A percentile compares a stretch with the other conserved stretches of the same genome.
phyloP scores from a whole-genome alignment of 2,797 vertebrate genomes.

The Prionace glauca region DNA sequence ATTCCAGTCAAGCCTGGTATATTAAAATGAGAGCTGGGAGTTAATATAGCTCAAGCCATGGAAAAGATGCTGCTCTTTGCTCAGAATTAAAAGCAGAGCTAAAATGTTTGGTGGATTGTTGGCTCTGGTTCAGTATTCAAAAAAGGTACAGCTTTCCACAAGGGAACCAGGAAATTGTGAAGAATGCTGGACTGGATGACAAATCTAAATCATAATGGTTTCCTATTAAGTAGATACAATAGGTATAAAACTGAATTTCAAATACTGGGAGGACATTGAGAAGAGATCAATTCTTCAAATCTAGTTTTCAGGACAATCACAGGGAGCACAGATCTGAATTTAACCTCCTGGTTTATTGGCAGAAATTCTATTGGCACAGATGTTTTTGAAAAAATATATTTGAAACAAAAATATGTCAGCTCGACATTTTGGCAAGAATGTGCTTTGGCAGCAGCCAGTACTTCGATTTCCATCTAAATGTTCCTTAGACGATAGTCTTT shows the following conservation, averaged over 20 bases:
- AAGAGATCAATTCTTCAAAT: not conserved
- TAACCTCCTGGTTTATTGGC: not conserved
- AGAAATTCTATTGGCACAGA: not conserved
- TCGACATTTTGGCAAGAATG: not conserved
- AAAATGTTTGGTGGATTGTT: not conserved
- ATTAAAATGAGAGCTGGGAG: not conserved
- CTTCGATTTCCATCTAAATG: not conserved
- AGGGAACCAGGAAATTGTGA: not conserved
- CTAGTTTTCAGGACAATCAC: not conserved
- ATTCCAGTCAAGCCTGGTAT: not conserved
- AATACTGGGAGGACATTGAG: no score
- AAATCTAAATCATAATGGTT: not conserved
- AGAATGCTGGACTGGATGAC: not conserved
- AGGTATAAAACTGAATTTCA: not conserved
- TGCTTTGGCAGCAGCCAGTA: not conserved
- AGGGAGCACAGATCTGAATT: no score
- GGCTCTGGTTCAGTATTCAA: not conserved
- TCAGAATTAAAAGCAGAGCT: not conserved
- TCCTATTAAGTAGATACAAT: not conserved
- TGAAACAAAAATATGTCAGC: not conserved
- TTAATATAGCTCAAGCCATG: not conserved
- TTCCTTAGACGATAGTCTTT: not conserved
- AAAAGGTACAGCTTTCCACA: not conserved
- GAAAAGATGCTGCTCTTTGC: not conserved
- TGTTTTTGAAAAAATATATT: not conserved